Conservation (phyloP, 2,113 vertebrate species). For the Epinephelus fuscoguttatus region DNA sequence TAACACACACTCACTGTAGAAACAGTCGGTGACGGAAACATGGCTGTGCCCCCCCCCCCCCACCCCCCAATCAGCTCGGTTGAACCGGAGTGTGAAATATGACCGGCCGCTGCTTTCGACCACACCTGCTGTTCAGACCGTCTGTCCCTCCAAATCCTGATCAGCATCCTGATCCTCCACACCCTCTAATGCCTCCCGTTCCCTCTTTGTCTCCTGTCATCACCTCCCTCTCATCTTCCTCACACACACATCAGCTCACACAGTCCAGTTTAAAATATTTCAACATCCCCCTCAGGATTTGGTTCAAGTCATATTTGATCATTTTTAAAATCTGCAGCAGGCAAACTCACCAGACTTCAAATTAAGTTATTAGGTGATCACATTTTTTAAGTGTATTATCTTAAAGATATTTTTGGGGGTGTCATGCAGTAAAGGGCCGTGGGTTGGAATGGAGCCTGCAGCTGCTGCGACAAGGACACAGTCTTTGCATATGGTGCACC, state of each 20-base stretch:
- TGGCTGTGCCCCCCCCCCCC: background rate
- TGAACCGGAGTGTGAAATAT: conserved; percentile 71
- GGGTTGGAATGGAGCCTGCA: no score
- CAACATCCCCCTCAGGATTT: background rate
- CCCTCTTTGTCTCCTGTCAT: background rate
- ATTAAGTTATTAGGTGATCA: no score
- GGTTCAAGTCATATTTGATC: background rate
- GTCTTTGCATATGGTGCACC: no score
- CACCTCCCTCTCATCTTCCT: background rate
- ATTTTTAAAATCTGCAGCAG: background rate
- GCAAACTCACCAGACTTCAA: background rate
- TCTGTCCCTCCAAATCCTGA: conserved; percentile 65
- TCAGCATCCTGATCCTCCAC: background rate
- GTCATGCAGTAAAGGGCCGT: no score
- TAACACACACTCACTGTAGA: background rate
- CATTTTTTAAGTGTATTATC: no score
- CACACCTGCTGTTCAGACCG: conserved; percentile 74
- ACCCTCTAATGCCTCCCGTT: background rate
- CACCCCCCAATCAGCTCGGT: conserved; percentile 12
- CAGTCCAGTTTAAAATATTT: background rate
- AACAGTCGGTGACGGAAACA: conserved; percentile 14
- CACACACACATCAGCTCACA: background rate
- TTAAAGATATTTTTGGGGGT: no score
- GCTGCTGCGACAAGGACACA: no score
- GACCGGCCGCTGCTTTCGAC: conserved; percentile 62